Evolutionary conservation across 1,140 invertebrate genomes (phyloP), one percentile per base, ranked within the genome.

Genomic region (Tribolium madens): DNA sequence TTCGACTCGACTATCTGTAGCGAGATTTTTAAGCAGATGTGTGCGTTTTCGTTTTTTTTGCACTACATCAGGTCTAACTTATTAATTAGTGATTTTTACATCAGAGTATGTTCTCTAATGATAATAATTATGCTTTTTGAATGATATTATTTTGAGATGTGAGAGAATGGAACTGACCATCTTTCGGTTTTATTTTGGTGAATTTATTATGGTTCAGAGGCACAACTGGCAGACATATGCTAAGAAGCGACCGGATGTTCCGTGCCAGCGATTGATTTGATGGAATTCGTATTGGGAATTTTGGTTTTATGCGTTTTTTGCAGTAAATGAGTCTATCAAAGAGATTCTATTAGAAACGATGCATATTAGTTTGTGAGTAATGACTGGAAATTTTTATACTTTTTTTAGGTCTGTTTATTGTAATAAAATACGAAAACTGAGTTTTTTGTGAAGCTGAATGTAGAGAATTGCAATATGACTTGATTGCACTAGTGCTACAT

Each of bases 211-310:
- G 33, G 77, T 73, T 75, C 47, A 76, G 80, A 76, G 77, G 76
- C 80, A 83, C 82, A 83, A 83, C 82, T 83, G 82, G 82, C 82
- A 82, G 81, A 82, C 82, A 83, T 78, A 83, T 83, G 82, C 81
- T 73, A 60, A 82, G 76, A 79, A 79, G 76, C 71, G 77, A 83
- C 82, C 82, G 82, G 82, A 83, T 83, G 82, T 79, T 76, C 64
- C 80, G 78, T 83, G 82, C 82, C 82, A 83, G 70, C 79, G 80
- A 81, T 83, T 80, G 78, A 83, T 83, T 82, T 83, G 81, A 83
- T 74, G 79, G 80, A 83, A 81, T 82, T 83, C 82, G 79, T 81
- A 83, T 82, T 80, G 82, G 71, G 77, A 77, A 75, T 76, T 75
- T 12, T 6, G 12, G 26, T 31, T 33, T 64, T 64, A 73, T 75